Evolutionary conservation across 2,888 invertebrate genomes (phyloP).

Genomic region (Machimus rusticus): DNA sequence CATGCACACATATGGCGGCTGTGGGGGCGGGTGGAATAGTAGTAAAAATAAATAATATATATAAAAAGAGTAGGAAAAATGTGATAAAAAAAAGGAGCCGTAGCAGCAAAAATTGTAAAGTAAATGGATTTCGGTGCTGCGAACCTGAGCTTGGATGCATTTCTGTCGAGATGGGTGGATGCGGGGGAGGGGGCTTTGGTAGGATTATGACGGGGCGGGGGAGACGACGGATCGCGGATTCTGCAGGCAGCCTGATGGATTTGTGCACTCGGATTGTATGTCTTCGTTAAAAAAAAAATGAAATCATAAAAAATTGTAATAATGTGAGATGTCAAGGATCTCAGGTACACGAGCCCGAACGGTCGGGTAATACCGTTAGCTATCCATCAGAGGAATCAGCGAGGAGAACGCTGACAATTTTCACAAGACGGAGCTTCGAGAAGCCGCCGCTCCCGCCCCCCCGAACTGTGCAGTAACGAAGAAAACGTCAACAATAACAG

Average conservation of each 20-base stretch:
- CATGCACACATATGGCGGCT: not conserved
- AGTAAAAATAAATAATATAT: constrained; percentile 23
- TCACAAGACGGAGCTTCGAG: not conserved
- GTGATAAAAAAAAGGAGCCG: not conserved
- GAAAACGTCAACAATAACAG: constrained; percentile 13
- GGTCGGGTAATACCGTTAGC: not conserved
- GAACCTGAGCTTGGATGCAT: not conserved
- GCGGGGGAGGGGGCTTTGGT: not conserved
- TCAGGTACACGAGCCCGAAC: not conserved
- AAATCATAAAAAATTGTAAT: constrained; percentile 23
- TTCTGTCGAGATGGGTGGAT: not conserved
- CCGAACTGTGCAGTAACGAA: not conserved
- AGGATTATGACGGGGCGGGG: not conserved
- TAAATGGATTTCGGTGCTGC: constrained; percentile 24
- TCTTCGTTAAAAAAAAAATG: not conserved
- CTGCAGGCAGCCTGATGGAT: not conserved
- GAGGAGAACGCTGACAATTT: not conserved
- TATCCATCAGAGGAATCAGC: constrained; percentile 9
- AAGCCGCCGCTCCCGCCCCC: not conserved
- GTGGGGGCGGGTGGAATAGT: not conserved
- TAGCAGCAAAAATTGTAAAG: constrained; percentile 18
- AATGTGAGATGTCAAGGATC: constrained; percentile 8
- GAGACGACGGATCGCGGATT: not conserved
- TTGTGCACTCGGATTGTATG: not conserved
- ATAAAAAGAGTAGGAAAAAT: constrained; percentile 20